Base-by-base conservation (phyloP, 2,797 vertebrate species). In the Myiotriccus ornatus region DNA sequence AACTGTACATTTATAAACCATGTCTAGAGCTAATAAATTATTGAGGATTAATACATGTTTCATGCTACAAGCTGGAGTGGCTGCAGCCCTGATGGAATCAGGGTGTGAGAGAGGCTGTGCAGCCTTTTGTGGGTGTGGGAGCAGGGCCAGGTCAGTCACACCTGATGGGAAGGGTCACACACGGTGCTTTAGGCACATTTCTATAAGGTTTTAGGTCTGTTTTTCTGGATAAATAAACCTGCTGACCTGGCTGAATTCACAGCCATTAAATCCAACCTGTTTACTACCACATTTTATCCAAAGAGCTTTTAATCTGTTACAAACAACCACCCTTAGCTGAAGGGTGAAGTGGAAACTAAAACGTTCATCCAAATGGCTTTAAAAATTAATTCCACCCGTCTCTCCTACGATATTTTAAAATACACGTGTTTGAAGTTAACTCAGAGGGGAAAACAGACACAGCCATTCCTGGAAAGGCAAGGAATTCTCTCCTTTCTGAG, bases 71-170 rank as follows among this genome's bases (percentile, higher is more conserved):
- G 46, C 56, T 60, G 71, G 64, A 67, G 52, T 7, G 47, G 74
- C 25, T 43, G 57, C 2, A 76, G 76, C 35, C 53, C 63, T 41
- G 13, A 6, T 16, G 35, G 30, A 39, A 21, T 0, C 1, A 3
- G 67, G 65, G 60, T 2, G 41, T 3, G 74, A 65, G 64, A 49
- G 73, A 52, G 12, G 34, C 47, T 4, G 35, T 47, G 2, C n/a
- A 37, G 73, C 37, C 22, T 27, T 4, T 10, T 1, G 8, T 7
- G 6, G 0, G n/a, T 7, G 52, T 0, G 0, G 44, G 62, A 60
- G 46, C n/a, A 24, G 0, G 1, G 56, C 59, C 60, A 55, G 56
- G 41, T 30, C 3, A 41, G 49, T 56, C 78, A 49, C 28, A 22
- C 14, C 52, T 18, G 3, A 37, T 2, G 35, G 67, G 67, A 50